Percentiles rank a stretch among this genome's conserved stretches.
phyloP scores from a whole-genome alignment of 2,797 vertebrate genomes.

The Coreius guichenoti region DNA sequence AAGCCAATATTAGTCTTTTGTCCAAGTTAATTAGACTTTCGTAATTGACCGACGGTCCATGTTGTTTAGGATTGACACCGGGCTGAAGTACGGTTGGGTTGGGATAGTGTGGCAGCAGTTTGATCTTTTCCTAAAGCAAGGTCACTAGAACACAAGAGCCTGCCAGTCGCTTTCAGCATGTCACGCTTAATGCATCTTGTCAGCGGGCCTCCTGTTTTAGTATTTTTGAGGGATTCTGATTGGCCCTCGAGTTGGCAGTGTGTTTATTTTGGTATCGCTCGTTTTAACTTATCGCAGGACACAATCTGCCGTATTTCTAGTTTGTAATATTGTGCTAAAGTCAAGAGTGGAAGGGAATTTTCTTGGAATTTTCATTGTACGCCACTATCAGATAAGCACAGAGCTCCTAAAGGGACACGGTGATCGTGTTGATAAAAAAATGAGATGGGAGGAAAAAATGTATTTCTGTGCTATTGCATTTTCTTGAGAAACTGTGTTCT shows the following conservation, averaged over 20 bases:
- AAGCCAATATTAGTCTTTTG: slow-evolving; percentile 16
- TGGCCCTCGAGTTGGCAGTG: slow-evolving; percentile 28
- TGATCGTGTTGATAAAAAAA: not conserved
- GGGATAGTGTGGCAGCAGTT: slow-evolving; percentile 17
- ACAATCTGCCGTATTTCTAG: slow-evolving; percentile 46
- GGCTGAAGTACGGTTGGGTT: slow-evolving; percentile 25
- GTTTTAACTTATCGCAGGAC: slow-evolving; percentile 42
- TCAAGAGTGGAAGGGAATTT: not conserved
- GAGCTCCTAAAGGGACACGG: not conserved
- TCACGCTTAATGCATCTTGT: slow-evolving; percentile 49
- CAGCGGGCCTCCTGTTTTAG: slow-evolving; percentile 40
- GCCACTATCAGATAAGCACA: slow-evolving; percentile 20
- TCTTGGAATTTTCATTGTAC: slow-evolving; percentile 11
- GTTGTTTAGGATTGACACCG: slow-evolving; percentile 7
- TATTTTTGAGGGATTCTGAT: slow-evolving; percentile 34
- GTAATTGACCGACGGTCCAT: not conserved
- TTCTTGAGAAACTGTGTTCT: not conserved
- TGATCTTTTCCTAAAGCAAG: slow-evolving; percentile 32
- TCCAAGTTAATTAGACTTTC: slow-evolving; percentile 5
- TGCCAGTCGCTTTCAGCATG: slow-evolving; percentile 34
- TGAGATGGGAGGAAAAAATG: not conserved
- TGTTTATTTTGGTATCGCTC: slow-evolving; percentile 51
- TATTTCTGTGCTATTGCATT: not conserved
- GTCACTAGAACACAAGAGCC: slow-evolving; percentile 28
- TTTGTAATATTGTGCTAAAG: slow-evolving; percentile 32